Conservation (phyloP, 2,797 vertebrate genomes). For the Diplodus puntazzo region DNA sequence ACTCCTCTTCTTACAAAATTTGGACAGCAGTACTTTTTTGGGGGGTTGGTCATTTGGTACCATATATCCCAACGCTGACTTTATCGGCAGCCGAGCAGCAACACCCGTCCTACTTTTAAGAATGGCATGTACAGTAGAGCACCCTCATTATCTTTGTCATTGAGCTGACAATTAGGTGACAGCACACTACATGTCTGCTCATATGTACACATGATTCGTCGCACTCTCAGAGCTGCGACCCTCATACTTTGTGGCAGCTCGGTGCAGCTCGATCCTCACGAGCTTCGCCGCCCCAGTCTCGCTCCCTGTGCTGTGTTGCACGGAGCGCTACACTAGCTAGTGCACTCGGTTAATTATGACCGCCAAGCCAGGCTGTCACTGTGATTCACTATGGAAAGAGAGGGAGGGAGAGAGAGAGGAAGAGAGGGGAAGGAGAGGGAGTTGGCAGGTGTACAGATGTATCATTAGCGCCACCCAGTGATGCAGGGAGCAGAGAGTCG, state of each 20-base stretch:
- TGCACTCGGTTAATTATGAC: slow-evolving; percentile 75
- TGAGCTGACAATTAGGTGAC: background rate
- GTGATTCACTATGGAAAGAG: slow-evolving; percentile 63
- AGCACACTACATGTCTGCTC: background rate
- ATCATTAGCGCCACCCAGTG: slow-evolving; percentile 92
- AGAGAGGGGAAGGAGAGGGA: slow-evolving; percentile 23
- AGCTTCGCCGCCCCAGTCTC: background rate
- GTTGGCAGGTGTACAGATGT: slow-evolving; percentile 77
- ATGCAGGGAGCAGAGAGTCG: slow-evolving; percentile 48
- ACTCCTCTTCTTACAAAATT: background rate
- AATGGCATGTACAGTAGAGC: background rate
- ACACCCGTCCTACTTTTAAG: background rate
- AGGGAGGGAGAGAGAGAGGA: slow-evolving; percentile 37
- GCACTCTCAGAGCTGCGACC: slow-evolving; percentile 11
- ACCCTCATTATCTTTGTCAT: background rate
- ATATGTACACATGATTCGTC: slow-evolving; percentile 12
- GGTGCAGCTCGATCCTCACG: slow-evolving; percentile 27
- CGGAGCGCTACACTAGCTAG: slow-evolving; percentile 48
- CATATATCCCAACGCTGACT: background rate
- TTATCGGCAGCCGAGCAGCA: slow-evolving; percentile 25
- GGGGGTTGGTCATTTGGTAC: slow-evolving; percentile 8
- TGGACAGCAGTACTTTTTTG: background rate
- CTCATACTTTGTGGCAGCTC: slow-evolving; percentile 62
- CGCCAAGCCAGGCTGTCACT: slow-evolving; percentile 69
- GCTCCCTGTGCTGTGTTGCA: slow-evolving; percentile 38